Evolutionary conservation across 2,797 vertebrate species (phyloP), one percentile per base, ranked within the genome.

Genomic region (Sebastes aleutianus): DNA sequence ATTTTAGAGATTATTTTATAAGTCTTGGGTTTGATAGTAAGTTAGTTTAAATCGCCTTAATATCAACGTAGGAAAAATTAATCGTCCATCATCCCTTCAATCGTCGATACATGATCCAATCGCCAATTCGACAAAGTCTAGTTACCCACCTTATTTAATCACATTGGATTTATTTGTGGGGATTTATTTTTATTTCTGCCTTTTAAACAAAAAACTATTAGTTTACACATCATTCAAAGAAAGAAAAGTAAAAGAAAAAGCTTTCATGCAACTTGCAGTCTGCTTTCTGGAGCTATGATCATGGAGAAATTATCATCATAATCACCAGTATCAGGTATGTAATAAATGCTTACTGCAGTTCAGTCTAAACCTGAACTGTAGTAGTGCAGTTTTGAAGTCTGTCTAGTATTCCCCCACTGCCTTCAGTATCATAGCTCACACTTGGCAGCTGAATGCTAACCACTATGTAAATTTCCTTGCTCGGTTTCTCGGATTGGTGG

Each of bases 361-460:
- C 47, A 12, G 24, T 27, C 16, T 57, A 18, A 66, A 54, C 18
- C 34, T 79, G 57, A 73, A 29, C 29, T 74, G 34, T 8, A 62
- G 54, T 43, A 54, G 73, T 26, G 59, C 22, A 64, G 53, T 32
- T 69, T n/a, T 56, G 32, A 72, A 16, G 54, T 79, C 70, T 20
- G 74, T 68, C 64, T 32, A 77, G 34, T 74, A 9, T 70, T 76
- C 43, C 58, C 50, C 50, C 47, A 10, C 56, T 68, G 76, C 70
- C 5, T 70, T 80, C 31, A 57, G 69, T 62, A 75, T 77, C 65
- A 39, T 34, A 59, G 62, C 75, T 83, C 54, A 27, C 22, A 22
- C 80, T 76, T 85, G 85, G 86, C 91, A 79, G 67, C 64, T 65
- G 69, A 85, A 78, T 43, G 47, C 24, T 47, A 84, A 87, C 84